phyloP scores from a whole-genome alignment of 2,888 invertebrate genomes.

The Latheticus oryzae region DNA sequence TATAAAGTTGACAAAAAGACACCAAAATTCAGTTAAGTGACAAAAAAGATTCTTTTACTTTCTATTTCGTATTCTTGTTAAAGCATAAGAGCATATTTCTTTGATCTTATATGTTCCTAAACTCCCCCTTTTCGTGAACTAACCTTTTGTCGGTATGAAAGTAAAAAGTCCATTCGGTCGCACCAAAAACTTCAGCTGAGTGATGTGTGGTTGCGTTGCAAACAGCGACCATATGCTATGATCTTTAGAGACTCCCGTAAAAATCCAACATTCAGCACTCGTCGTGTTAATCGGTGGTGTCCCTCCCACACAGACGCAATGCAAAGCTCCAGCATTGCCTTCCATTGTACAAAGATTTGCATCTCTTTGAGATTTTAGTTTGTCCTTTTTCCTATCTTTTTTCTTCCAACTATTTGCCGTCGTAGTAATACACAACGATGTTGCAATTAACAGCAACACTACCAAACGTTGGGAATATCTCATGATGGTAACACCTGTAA shows the following conservation, averaged over 20 bases:
- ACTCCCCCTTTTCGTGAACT: background rate
- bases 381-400: constrained; percentile 50
- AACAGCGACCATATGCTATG: constrained; percentile 81
- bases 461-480: constrained; percentile 21
- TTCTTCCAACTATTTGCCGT: constrained; percentile 29
- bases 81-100: too few species aligned
- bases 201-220: constrained; percentile 76
- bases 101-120: background rate
- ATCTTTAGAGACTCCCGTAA: constrained; percentile 75
- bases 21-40: too few species aligned
- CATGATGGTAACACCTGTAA: constrained; percentile 31
- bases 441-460: constrained; percentile 25
- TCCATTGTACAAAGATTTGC: constrained; percentile 51
- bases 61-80: too few species aligned
- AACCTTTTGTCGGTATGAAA: constrained; percentile 77
- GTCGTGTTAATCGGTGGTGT: constrained; percentile 70
- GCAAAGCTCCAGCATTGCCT: constrained; percentile 53
- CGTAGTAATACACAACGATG: constrained; percentile 16
- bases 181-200: constrained; percentile 78
- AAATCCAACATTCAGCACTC: constrained; percentile 83
- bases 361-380: constrained; percentile 41
- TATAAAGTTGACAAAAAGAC: too few species aligned
- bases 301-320: constrained; percentile 76
- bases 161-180: constrained; percentile 76
- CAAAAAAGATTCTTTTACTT: too few species aligned